Conservation (phyloP, 1,140 invertebrate genomes). For the Atopsyche davidsoni region DNA sequence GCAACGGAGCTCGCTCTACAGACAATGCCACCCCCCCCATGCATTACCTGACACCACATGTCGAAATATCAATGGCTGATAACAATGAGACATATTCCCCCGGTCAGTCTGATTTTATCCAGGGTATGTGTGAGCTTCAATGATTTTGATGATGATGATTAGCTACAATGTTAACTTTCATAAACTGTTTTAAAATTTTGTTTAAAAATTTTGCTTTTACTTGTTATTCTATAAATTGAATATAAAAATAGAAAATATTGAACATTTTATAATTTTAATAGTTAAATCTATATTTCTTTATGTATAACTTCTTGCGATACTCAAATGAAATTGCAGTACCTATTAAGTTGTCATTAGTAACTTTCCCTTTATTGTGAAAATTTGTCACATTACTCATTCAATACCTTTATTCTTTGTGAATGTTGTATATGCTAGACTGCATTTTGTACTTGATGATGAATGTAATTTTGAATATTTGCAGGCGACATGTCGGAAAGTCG, state of each 20-base stretch:
- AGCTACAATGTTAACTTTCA: too few species aligned
- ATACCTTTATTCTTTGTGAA: not conserved
- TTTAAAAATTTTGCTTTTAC: too few species aligned
- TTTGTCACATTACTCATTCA: not conserved
- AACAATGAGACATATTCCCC: slow-evolving; percentile 49
- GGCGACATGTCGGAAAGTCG: slow-evolving; percentile 19
- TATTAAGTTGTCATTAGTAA: not conserved
- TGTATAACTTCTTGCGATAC: not conserved
- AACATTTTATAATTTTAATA: slow-evolving; percentile 6
- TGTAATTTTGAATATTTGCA: slow-evolving; percentile 4
- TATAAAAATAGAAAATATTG: too few species aligned
- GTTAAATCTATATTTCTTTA: not conserved
- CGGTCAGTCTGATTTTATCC: slow-evolving; percentile 41
- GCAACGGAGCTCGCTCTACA: slow-evolving; percentile 65
- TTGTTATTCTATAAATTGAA: too few species aligned
- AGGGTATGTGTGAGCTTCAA: slow-evolving; percentile 29
- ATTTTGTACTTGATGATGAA: not conserved
- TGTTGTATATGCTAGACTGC: too few species aligned
- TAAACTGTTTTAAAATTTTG: too few species aligned
- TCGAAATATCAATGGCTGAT: slow-evolving; percentile 83
- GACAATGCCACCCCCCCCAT: slow-evolving; percentile 81
- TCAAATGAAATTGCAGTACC: not conserved
- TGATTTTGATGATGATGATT: too few species aligned
- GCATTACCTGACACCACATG: slow-evolving; percentile 83
- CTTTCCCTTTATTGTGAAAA: not conserved